Conservation (phyloP, 2,113 vertebrate genomes). For the Rhinolophus sinicus region DNA sequence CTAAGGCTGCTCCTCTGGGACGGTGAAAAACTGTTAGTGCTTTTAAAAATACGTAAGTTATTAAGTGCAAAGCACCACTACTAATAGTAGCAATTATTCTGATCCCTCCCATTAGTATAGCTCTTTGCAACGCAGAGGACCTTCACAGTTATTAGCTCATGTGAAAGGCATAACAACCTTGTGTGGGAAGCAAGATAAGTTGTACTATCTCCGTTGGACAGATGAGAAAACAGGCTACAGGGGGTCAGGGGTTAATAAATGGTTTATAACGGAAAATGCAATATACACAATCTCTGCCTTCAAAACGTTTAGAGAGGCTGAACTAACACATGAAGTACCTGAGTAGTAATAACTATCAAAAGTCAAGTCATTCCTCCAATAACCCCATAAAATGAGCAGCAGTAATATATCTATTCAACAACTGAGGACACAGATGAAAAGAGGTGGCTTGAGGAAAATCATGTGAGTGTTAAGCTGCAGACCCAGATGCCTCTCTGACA, state of each 20-base stretch:
- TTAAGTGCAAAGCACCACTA: neutral
- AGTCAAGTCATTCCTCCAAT: neutral
- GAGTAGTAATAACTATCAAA: neutral
- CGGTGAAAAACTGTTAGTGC: neutral
- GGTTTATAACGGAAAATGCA: neutral
- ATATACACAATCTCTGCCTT: slow-evolving; percentile 24
- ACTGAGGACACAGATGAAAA: neutral
- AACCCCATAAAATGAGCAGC: neutral
- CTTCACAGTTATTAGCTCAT: neutral
- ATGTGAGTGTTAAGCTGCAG: neutral
- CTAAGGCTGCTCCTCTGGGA: neutral
- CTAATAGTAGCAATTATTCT: neutral
- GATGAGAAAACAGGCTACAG: neutral
- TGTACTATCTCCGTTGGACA: neutral
- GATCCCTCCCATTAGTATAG: neutral
- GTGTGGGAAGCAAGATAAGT: neutral
- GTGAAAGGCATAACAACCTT: neutral
- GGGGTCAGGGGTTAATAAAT: neutral
- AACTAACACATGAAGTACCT: slow-evolving; percentile 25
- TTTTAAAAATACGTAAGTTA: neutral
- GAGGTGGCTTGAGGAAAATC: neutral
- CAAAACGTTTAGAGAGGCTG: neutral
- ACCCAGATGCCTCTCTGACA: neutral
- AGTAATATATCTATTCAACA: neutral
- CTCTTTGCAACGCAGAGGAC: neutral